A percentile compares a stretch with the other conserved stretches of the same genome.
Conservation (phyloP, 35 echinoderm and acorn worm genomes). For the Ophiothrix spiculata region DNA sequence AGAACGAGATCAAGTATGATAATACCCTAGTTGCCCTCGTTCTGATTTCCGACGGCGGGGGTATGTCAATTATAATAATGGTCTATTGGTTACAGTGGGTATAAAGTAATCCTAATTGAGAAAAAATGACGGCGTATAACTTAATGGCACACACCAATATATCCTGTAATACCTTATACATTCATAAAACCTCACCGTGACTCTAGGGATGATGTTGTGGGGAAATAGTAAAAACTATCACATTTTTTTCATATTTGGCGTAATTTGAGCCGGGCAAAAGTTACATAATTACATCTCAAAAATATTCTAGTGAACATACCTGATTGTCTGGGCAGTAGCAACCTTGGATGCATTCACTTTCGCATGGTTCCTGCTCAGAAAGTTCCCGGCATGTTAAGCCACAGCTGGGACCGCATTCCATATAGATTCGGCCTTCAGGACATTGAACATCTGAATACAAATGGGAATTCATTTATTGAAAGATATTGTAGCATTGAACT, state of each 20-base stretch:
- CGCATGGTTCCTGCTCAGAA: background rate
- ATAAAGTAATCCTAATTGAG: no score
- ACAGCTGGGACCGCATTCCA: conserved; percentile 34
- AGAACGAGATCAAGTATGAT: no score
- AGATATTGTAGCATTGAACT: background rate
- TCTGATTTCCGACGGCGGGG: no score
- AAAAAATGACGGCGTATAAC: no score
- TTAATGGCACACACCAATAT: no score
- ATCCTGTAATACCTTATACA: background rate
- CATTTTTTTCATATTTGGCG: background rate
- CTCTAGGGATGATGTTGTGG: background rate
- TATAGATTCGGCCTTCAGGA: conserved; percentile 14
- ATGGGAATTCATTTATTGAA: background rate
- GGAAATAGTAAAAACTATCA: background rate
- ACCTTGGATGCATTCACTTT: conserved; percentile 36
- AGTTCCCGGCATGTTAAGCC: conserved; percentile 21
- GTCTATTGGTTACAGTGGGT: no score
- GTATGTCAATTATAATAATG: no score
- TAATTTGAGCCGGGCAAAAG: background rate
- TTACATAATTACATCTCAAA: background rate
- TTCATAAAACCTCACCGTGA: background rate
- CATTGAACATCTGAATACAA: conserved; percentile 1
- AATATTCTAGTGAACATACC: background rate
- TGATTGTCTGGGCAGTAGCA: conserved; percentile 34
- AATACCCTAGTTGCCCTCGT: no score